Percentiles rank a stretch among this genome's conserved stretches.
Evolutionary conservation across 2,797 vertebrate genomes (phyloP).

Genomic region (Eupleurogrammus muticus): DNA sequence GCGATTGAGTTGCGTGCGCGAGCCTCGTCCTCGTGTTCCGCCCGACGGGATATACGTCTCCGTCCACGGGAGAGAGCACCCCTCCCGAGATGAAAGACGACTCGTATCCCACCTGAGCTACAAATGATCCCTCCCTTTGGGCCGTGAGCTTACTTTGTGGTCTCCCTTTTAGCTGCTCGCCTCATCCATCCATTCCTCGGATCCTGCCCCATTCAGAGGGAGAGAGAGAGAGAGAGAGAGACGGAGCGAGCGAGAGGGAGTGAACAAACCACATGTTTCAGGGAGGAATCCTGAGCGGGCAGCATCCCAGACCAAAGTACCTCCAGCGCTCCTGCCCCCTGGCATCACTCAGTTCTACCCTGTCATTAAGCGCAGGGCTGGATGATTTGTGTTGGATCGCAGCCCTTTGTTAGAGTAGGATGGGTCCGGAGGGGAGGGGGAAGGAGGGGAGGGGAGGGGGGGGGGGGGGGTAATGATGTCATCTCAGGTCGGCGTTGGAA

Average conservation of each 20-base stretch:
- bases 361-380: slow-evolving; percentile 77
- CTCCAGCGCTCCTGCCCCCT: slow-evolving; percentile 75
- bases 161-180: slow-evolving; percentile 61
- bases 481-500: slow-evolving; percentile 78
- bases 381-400: slow-evolving; percentile 76
- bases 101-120: slow-evolving; percentile 74
- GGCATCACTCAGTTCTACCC: slow-evolving; percentile 77
- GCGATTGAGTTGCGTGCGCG: slow-evolving; percentile 68
- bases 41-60: slow-evolving; percentile 61
- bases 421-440: slow-evolving; percentile 36
- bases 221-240: slow-evolving; percentile 61
- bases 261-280: slow-evolving; percentile 82
- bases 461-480: slow-evolving; percentile 76
- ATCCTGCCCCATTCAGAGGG: slow-evolving; percentile 68
- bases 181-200: slow-evolving; percentile 62
- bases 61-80: slow-evolving; percentile 55
- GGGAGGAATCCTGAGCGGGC: slow-evolving; percentile 76
- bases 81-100: slow-evolving; percentile 64
- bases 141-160: slow-evolving; percentile 72
- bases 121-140: slow-evolving; percentile 68
- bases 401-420: slow-evolving; percentile 62
- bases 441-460: slow-evolving; percentile 29
- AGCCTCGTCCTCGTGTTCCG: slow-evolving; percentile 68
- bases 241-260: slow-evolving; percentile 59
- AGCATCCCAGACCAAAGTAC: slow-evolving; percentile 80